Percentiles rank a stretch among this genome's conserved stretches.
These are phyloP conservation scores for Cetonia aurata DNA, from an alignment of 2,888 invertebrate genomes.

Conservation along the genomic window DNA sequence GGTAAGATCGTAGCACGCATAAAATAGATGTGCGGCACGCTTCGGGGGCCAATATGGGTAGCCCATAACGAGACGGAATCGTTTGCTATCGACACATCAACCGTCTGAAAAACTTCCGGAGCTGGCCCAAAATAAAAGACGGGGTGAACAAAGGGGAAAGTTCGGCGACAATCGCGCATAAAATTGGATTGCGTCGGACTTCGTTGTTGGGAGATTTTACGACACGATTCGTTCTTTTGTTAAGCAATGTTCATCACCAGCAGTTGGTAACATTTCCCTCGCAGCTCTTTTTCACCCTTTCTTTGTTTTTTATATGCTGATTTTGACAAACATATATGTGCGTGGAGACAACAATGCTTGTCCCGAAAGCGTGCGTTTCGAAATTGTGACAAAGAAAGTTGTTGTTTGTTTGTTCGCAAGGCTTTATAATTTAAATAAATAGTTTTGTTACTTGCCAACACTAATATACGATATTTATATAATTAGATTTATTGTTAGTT, in stretches of 20 bases:
- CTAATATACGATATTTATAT: too few species aligned
- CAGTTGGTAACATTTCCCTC: neutral
- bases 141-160: slow-evolving; percentile 37
- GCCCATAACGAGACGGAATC: slow-evolving; percentile 19
- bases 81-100: slow-evolving; percentile 22
- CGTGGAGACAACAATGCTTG: neutral
- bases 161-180: slow-evolving; percentile 39
- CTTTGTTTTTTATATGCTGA: neutral
- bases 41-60: slow-evolving; percentile 1
- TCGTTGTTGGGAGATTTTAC: slow-evolving; percentile 40
- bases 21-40: slow-evolving; percentile 5
- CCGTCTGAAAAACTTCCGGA: slow-evolving; percentile 19
- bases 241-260: neutral
- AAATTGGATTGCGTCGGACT: slow-evolving; percentile 40
- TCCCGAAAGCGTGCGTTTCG: too few species aligned
- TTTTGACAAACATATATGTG: slow-evolving; percentile 25
- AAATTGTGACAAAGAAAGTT: too few species aligned
- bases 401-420: too few species aligned
- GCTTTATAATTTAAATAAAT: too few species aligned
- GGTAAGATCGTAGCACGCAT: slow-evolving; percentile 1
- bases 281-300: neutral
- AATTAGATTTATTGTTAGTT: too few species aligned
- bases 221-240: slow-evolving; percentile 11
- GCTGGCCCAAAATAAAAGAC: slow-evolving; percentile 21
- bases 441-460: too few species aligned